Evolutionary conservation across 92 coral and sea anemone genomes (phyloP), one percentile per base, ranked within the genome.

Genomic region (Palythoa caribaeorum): DNA sequence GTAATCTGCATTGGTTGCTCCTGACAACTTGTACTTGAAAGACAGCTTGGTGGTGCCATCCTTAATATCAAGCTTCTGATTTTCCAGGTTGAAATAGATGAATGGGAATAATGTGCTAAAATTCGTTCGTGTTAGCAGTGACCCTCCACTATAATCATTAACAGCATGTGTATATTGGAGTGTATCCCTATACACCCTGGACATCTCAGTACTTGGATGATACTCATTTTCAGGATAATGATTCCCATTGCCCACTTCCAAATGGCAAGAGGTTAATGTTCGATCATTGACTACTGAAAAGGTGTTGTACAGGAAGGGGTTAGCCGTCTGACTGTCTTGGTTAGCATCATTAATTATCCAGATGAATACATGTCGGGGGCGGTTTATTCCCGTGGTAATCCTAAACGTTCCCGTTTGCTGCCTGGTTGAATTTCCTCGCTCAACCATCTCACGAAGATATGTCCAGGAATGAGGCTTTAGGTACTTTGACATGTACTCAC

Each of bases 231-330:
- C 17, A 0, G 84, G 71, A 3, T 79, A 79, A 2, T 53, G 9
- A 3, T 54, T 50, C 1, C 84, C 84, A 79, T 55, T 79, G 0
- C 84, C 84, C 3, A 79, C 84, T 38, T 79, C 84, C 2, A 79
- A 39, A 19, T 79, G 84, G n/a, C 84, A 79, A 54, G 13, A 16
- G 16, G 70, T 0, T 1, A 62, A 3, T 16, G 35, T 62, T 3
- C 0, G 6, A n/a, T 7, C 20, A n/a, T 17, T 16, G 2, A 4
- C 35, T 5, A 62, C 70, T 62, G 70, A 62, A 62, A 72, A 86
- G 1, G 89, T 86, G 52, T 86, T 86, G 6, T 55, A 86, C 12
- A 86, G 48, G 73, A 86, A 86, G 1, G 89, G 89, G 83, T 86
- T 86, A 5, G 83, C 71, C 0, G 38, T 40, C 28, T 86, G 89